Percentiles rank a stretch among this genome's conserved stretches.
These are phyloP conservation scores for Aphaenogaster ashmeadi DNA, from an alignment of 1,140 invertebrate species.

Conservation along the genomic window DNA sequence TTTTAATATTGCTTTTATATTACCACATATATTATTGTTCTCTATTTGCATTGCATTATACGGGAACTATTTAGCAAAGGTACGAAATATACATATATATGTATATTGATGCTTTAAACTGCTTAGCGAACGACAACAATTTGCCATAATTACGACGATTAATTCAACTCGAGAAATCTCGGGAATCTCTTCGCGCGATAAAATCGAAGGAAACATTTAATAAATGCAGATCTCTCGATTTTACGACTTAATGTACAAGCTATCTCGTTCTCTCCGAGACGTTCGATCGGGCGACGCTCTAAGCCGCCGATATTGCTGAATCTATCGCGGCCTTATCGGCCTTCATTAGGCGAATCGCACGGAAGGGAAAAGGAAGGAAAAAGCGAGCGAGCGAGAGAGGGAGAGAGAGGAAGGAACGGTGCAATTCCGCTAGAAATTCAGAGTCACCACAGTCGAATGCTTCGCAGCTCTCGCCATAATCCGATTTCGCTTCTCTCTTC, in stretches of 20 bases:
- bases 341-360: slow-evolving; percentile 57
- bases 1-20: slow-evolving; percentile 69
- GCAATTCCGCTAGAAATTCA: slow-evolving; percentile 63
- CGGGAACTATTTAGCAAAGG: not conserved
- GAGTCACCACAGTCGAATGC: slow-evolving; percentile 69
- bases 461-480: slow-evolving; percentile 76
- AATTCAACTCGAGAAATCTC: slow-evolving; percentile 38
- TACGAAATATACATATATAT: not conserved
- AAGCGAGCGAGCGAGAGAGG: slow-evolving; percentile 32
- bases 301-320: slow-evolving; percentile 64
- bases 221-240: slow-evolving; percentile 62
- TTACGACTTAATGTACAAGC: slow-evolving; percentile 64
- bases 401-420: slow-evolving; percentile 35
- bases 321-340: slow-evolving; percentile 61
- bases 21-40: not conserved
- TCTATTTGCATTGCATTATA: not conserved
- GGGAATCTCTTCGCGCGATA: not conserved
- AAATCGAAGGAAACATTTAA: slow-evolving; percentile 62
- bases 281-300: slow-evolving; percentile 13
- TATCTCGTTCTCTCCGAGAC: slow-evolving; percentile 27
- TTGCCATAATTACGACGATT: slow-evolving; percentile 5
- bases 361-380: slow-evolving; percentile 34
- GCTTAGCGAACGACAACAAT: slow-evolving; percentile 2
- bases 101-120: not conserved
- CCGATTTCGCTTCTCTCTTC: slow-evolving; percentile 71